Evolutionary conservation across 2,888 invertebrate species (phyloP), one percentile per base, ranked within the genome.

Genomic region (Siphonodentalium dalli): DNA sequence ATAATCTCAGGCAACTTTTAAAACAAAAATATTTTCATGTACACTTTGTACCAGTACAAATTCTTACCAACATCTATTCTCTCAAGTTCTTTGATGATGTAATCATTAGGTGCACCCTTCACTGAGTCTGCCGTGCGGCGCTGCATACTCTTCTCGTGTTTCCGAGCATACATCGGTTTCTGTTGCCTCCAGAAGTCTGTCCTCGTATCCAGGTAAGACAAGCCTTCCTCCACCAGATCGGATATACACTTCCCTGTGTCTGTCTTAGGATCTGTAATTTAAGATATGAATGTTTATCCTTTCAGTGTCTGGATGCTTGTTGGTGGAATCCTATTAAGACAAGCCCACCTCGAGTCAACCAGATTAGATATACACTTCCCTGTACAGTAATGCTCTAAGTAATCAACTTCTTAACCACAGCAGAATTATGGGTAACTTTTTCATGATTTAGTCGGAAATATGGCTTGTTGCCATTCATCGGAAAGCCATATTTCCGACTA

Each of bases 181-280:
- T 81, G 82, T 72, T 93, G 93, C 26, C 91, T 86, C 93, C 93
- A 94, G 81, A 93, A 93, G 73, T 93, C 92, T 75, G 92, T 90
- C 38, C 93, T 85, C 38, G 88, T 89, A 74, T 90, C 90, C 33
- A 94, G 84, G 81, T 92, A 93, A 27, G 88, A 86, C 26, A 93
- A 87, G 0, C 92, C 92, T 70, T 92, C 92, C 64, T 89, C 64
- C 9, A 73, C 75, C 51, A 77, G 60, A 21, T 63, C 68, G 28
- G 70, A 70, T 21, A 78, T 77, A 9, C 66, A 67, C 54, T 69
- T 70, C 8, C 76, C 77, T 41, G 75, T 69, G 6, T 70, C 68
- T n/a, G 72, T 63, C 8, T 64, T 47, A 4, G 65, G 59, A 59
- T 75, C 75, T 73, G 63, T 20, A 49, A 40, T 9, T 15, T 41